phyloP scores from a whole-genome alignment of 2,113 vertebrate species.

The Perca schrenkii region DNA sequence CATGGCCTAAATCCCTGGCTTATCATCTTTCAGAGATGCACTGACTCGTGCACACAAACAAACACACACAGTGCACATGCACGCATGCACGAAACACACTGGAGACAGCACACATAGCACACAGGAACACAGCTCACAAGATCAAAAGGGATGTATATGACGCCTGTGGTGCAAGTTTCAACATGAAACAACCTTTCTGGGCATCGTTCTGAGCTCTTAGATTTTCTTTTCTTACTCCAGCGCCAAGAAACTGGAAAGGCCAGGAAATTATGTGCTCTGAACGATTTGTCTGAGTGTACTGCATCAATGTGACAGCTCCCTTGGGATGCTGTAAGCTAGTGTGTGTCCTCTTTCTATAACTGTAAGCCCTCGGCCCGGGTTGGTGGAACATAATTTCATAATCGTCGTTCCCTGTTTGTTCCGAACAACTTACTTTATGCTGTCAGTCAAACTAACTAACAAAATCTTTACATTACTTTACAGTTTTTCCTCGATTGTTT shows the following conservation, averaged over 20 bases:
- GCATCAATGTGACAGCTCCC: constrained; percentile 70
- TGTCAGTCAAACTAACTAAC: constrained; percentile 28
- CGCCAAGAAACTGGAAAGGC: constrained; percentile 22
- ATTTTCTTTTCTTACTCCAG: constrained; percentile 34
- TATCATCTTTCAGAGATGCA: constrained; percentile 56
- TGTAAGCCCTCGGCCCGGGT: constrained; percentile 1
- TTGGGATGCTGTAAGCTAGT: constrained; percentile 55
- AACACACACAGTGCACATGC: background rate
- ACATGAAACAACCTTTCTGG: constrained; percentile 28
- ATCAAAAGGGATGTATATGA: constrained; percentile 51
- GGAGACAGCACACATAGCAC: background rate
- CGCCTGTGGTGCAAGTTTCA: constrained; percentile 49
- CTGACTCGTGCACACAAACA: constrained; percentile 12
- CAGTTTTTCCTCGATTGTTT: too few relatives aligned
- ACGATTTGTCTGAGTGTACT: constrained; percentile 61
- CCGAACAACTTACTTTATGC: background rate
- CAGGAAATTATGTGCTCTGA: constrained; percentile 51
- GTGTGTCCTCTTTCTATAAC: constrained; percentile 58
- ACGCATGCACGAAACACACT: constrained; percentile 9
- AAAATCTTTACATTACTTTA: background rate
- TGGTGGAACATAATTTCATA: constrained; percentile 29
- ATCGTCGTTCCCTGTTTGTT: constrained; percentile 25
- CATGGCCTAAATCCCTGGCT: constrained; percentile 68
- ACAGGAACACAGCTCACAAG: constrained; percentile 15
- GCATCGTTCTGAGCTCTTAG: constrained; percentile 20